A percentile compares a stretch with the other conserved stretches of the same genome.
phyloP scores from a whole-genome alignment of 2,113 vertebrate genomes.

The Poicephalus meyeri region DNA sequence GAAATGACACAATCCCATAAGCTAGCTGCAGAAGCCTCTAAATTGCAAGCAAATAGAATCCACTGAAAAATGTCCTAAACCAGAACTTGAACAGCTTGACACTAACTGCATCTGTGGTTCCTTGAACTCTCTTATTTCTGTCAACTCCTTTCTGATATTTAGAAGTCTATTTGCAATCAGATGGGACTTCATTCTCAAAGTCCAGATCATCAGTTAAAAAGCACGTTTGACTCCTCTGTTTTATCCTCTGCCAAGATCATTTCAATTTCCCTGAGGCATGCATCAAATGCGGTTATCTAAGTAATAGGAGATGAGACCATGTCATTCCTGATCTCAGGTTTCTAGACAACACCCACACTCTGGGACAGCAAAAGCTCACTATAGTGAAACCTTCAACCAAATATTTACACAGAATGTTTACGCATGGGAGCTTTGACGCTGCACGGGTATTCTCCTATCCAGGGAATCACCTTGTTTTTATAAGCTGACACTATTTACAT shows the following conservation, averaged over 20 bases:
- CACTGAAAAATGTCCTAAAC: slow-evolving; percentile 31
- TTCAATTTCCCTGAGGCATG: slow-evolving; percentile 60
- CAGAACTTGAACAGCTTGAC: slow-evolving; percentile 62
- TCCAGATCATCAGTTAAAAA: slow-evolving; percentile 66
- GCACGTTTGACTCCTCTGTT: slow-evolving; percentile 61
- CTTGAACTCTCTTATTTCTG: slow-evolving; percentile 61
- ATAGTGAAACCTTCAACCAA: slow-evolving; percentile 53
- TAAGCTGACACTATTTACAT: slow-evolving; percentile 67
- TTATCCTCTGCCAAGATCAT: slow-evolving; percentile 62
- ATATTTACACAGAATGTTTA: slow-evolving; percentile 66
- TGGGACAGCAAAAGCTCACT: slow-evolving; percentile 46
- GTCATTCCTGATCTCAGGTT: slow-evolving; percentile 67
- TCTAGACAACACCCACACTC: slow-evolving; percentile 59
- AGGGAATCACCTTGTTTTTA: slow-evolving; percentile 69
- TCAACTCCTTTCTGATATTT: slow-evolving; percentile 65
- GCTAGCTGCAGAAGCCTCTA: slow-evolving; percentile 34
- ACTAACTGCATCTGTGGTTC: slow-evolving; percentile 58
- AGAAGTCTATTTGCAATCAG: slow-evolving; percentile 69
- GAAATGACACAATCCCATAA: neutral
- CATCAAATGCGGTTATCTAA: slow-evolving; percentile 66
- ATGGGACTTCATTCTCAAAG: slow-evolving; percentile 58
- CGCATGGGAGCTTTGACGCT: slow-evolving; percentile 42
- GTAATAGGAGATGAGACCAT: slow-evolving; percentile 63
- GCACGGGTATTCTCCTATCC: slow-evolving; percentile 18
- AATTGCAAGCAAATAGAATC: slow-evolving; percentile 62